Evolutionary conservation across 2,888 invertebrate species (phyloP), one percentile per base, ranked within the genome.

Genomic region (Lasioglossum villosulum): DNA sequence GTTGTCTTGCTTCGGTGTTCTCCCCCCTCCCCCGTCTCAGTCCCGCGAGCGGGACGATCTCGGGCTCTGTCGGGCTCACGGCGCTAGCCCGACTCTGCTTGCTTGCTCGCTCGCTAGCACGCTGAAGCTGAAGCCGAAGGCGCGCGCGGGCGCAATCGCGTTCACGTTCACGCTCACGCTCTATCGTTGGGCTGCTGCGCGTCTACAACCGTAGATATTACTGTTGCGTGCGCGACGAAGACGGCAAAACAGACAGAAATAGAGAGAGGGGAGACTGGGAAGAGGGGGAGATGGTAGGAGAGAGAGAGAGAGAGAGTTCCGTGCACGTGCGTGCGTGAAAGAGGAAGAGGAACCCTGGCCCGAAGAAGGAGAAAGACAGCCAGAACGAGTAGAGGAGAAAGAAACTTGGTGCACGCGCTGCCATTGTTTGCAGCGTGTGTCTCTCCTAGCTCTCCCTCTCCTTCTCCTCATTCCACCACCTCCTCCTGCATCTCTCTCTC

Each of bases 351-450:
- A 37, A 68, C 37, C 52, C 4, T 48, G 34, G 23, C 16, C 1
- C 23, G n/a, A 45, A 77, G 87, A 83, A 78, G 73, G 83, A 87
- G 76, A 78, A 82, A 86, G 86, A 88, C 81, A 88, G 82, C 4
- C 4, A 84, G 86, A 76, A 86, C 75, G 77, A 81, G 83, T 74
- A 82, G 71, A 78, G 37, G 83, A 85, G 86, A 89, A 78, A 88
- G 85, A 79, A 87, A 90, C 90, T 91, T 89, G 87, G 93, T 94
- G 93, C 94, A 94, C 94, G 94, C 94, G 94, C 93, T 94, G 92
- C 93, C 94, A 94, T 95, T 94, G 94, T 94, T 94, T 94, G 94
- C 94, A 93, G 93, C 94, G 94, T 94, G 94, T 93, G 92, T 94
- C 93, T 94, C 93, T 86, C 75, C 37, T 82, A 79, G 78, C 77